A percentile compares a stretch with the other conserved stretches of the same genome.
Conservation (phyloP, 2,888 invertebrate genomes). For the Plebejus anna region DNA sequence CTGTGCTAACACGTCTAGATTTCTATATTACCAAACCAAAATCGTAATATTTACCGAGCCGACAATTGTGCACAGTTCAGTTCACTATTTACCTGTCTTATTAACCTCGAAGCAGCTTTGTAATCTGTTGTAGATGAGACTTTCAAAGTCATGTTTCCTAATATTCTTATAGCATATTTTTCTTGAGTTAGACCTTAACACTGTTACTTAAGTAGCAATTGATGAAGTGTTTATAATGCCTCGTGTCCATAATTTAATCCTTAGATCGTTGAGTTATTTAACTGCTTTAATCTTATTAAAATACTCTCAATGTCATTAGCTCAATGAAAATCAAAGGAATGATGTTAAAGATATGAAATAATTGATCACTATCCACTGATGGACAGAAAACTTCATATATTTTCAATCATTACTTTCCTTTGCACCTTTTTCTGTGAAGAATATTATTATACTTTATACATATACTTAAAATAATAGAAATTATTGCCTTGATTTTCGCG, state of each 20-base stretch:
- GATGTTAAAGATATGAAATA: too few relatives aligned
- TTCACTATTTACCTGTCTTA: constrained; percentile 31
- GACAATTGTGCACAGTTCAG: neutral
- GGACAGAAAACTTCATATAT: too few relatives aligned
- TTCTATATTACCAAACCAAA: constrained; percentile 32
- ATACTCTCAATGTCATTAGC: too few relatives aligned
- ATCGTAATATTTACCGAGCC: constrained; percentile 29
- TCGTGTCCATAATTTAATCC: neutral
- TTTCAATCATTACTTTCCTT: too few relatives aligned
- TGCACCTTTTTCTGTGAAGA: too few relatives aligned
- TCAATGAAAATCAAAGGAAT: too few relatives aligned
- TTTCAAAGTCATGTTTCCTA: constrained; percentile 5
- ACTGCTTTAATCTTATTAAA: neutral
- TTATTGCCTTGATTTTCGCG: too few relatives aligned
- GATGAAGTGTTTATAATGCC: neutral
- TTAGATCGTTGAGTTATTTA: neutral
- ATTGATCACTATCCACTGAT: too few relatives aligned
- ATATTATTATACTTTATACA: too few relatives aligned
- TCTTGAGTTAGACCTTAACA: neutral
- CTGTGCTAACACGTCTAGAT: constrained; percentile 10
- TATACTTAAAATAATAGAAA: too few relatives aligned
- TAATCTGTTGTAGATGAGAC: constrained; percentile 8
- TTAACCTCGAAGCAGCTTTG: constrained; percentile 32
- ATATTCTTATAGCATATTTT: constrained; percentile 1
- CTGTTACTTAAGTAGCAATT: neutral